Evolutionary conservation across 2,113 vertebrate species (phyloP).

Genomic region (Spheniscus mendiculus): DNA sequence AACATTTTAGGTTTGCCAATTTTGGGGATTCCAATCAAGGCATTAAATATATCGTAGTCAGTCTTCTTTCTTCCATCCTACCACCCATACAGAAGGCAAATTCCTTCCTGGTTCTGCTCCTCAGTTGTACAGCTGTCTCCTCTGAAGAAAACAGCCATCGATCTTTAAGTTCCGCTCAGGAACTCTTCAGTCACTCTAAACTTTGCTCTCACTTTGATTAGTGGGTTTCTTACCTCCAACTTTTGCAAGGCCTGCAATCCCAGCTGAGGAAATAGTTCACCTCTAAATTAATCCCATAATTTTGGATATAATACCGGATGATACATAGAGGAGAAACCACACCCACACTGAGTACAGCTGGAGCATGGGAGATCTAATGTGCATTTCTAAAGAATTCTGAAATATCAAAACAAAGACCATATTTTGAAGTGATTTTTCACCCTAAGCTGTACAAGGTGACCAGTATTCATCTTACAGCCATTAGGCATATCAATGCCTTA

Average conservation of each 20-base stretch:
- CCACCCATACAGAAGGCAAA: not conserved
- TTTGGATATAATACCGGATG: not conserved
- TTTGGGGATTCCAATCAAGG: not conserved
- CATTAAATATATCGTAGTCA: not conserved
- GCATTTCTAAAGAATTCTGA: not conserved
- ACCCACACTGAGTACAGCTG: not conserved
- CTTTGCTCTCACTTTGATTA: not conserved
- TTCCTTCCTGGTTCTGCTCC: not conserved
- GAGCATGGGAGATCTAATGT: not conserved
- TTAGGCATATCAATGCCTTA: not conserved
- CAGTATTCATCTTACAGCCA: not conserved
- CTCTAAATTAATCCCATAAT: not conserved
- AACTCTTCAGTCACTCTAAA: not conserved
- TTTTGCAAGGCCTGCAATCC: not conserved
- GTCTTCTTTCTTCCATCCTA: not conserved
- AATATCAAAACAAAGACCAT: not conserved
- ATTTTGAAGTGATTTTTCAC: not conserved
- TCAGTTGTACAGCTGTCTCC: not conserved
- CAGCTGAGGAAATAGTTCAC: not conserved
- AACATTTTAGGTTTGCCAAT: not conserved
- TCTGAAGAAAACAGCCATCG: not conserved
- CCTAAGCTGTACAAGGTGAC: not conserved
- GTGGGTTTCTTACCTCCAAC: not conserved
- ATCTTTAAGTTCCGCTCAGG: not conserved
- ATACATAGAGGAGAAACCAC: not conserved